phyloP scores from a whole-genome alignment of 2,113 vertebrate genomes.

The Heterocephalus glaber region DNA sequence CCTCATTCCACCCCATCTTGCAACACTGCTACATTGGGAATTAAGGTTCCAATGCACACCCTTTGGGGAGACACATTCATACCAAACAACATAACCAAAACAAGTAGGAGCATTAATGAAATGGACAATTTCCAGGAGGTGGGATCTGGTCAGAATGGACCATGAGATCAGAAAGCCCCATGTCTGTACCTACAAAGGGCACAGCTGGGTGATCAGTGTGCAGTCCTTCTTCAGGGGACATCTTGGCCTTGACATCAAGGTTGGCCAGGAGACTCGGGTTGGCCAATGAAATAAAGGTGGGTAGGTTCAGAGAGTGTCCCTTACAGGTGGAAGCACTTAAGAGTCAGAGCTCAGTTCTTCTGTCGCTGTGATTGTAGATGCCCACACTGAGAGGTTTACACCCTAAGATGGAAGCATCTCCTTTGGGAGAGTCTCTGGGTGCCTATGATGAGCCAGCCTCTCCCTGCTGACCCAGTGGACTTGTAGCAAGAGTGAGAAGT shows the following conservation, averaged over 20 bases:
- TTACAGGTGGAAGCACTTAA: background rate
- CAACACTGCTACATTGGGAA: background rate
- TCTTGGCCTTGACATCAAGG: background rate
- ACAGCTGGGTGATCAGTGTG: background rate
- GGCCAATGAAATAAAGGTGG: background rate
- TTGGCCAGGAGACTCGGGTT: background rate
- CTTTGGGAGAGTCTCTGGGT: background rate
- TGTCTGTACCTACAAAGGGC: background rate
- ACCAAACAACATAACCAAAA: background rate
- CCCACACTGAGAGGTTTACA: rapidly evolving
- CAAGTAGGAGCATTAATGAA: background rate
- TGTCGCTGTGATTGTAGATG: rapidly evolving
- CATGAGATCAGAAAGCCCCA: background rate
- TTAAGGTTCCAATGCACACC: background rate
- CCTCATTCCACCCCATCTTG: rapidly evolving
- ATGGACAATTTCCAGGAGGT: background rate
- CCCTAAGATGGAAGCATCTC: rapidly evolving
- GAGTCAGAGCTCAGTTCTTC: background rate
- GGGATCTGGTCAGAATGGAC: background rate
- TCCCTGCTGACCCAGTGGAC: background rate
- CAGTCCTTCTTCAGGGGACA: background rate
- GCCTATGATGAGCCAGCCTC: background rate
- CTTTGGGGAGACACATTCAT: background rate
- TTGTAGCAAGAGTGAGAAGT: rapidly evolving
- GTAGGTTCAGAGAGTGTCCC: background rate